Conservation (phyloP, 2,888 invertebrate species). For the Luperina nickerlii region DNA sequence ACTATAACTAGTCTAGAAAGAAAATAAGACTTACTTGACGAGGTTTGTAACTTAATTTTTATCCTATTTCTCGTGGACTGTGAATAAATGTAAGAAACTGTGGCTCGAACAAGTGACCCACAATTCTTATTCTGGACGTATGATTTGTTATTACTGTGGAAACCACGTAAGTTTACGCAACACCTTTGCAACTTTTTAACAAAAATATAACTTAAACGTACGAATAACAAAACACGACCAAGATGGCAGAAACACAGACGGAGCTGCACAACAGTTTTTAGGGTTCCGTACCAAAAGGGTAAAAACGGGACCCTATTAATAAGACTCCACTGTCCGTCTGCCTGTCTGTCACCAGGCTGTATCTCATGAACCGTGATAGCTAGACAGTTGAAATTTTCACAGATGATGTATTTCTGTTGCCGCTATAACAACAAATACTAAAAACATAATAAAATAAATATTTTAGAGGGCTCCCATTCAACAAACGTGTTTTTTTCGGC, state of each 20-base stretch:
- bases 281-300: too few relatives aligned
- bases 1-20: background rate
- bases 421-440: too few relatives aligned
- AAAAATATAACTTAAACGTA: background rate
- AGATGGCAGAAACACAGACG: background rate
- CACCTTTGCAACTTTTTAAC: background rate
- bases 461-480: too few relatives aligned
- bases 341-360: too few relatives aligned
- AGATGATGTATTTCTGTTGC: too few relatives aligned
- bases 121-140: background rate
- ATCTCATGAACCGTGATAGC: too few relatives aligned
- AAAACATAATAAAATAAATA: too few relatives aligned
- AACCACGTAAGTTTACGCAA: background rate
- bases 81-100: background rate
- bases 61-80: background rate
- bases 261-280: too few relatives aligned
- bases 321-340: too few relatives aligned
- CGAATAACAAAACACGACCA: background rate
- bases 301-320: too few relatives aligned
- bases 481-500: too few relatives aligned
- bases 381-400: too few relatives aligned
- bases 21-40: conserved; percentile 7
- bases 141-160: background rate
- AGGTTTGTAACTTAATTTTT: background rate
- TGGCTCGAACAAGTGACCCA: background rate